Evolutionary conservation across 2,888 invertebrate species (phyloP).

Genomic region (Mantis religiosa): DNA sequence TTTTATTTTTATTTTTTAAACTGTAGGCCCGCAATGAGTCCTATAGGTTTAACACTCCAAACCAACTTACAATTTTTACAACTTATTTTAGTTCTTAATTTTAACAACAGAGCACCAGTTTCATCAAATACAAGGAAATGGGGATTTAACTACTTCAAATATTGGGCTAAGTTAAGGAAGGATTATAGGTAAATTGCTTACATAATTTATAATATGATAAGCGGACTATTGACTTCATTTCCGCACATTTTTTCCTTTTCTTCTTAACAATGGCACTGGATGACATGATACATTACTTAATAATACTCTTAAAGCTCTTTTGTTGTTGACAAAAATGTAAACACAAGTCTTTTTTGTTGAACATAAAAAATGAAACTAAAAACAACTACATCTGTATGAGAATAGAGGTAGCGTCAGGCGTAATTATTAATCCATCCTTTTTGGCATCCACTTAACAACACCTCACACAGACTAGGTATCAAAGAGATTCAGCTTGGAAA

Average conservation of each 20-base stretch:
- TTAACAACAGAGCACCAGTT: slow-evolving; percentile 24
- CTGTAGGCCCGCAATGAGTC: slow-evolving; percentile 10
- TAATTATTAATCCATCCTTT: background rate
- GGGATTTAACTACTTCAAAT: background rate
- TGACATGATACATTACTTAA: slow-evolving; percentile 22
- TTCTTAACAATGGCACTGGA: slow-evolving; percentile 20
- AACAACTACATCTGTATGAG: background rate
- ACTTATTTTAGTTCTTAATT: slow-evolving; percentile 2
- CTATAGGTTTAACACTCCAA: background rate
- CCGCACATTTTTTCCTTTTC: background rate
- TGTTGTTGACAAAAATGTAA: slow-evolving; percentile 16
- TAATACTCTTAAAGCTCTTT: slow-evolving; percentile 28
- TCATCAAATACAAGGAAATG: slow-evolving; percentile 5
- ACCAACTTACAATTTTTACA: slow-evolving; percentile 11
- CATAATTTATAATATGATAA: slow-evolving; percentile 20
- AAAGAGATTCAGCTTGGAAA: slow-evolving; percentile 17
- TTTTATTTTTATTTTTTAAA: background rate
- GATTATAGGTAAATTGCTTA: slow-evolving; percentile 17
- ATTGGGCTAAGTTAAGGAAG: slow-evolving; percentile 3
- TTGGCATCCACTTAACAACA: slow-evolving; percentile 4
- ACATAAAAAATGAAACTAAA: background rate
- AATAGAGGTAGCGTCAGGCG: slow-evolving; percentile 22
- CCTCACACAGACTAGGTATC: slow-evolving; percentile 21
- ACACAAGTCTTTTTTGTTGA: slow-evolving; percentile 7
- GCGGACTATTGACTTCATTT: slow-evolving; percentile 20